Evolutionary conservation across 2,888 invertebrate species (phyloP), one percentile per base, ranked within the genome.

Genomic region (Bombyx huttoni): DNA sequence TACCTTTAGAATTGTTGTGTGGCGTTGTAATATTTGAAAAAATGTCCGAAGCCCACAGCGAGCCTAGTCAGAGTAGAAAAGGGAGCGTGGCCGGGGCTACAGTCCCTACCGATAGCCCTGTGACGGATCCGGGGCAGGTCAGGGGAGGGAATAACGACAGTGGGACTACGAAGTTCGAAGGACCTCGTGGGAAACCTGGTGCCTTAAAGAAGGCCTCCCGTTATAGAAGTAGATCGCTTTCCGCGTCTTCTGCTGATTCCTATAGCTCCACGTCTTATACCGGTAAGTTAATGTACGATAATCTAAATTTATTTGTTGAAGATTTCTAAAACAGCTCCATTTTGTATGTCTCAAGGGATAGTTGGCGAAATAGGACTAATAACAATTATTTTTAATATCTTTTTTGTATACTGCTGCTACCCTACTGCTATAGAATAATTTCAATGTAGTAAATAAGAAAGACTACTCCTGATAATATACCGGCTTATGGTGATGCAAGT

Each of bases 221-320:
- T 51, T 96, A 97, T 75, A 90, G 97, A 52, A 97, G 96, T 74
- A 91, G 98, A 57, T 97, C 97, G 0, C 89, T 97, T 33, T 98
- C 98, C 10, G 97, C 97, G 5, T 97, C 97, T 8, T 98, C 98
- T 46, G 96, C 96, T 52, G 98, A 98, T 81, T 97, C 97, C 24
- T 98, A 97, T 86, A 97, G 97, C 81, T 97, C 97, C 62, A 91
- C 91, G 13, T 91, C 91, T 0, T 91, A 91, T 63, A 91, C 91
- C 46, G 91, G 91, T 83, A 56, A 80, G 86, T 71, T 3, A 40
- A 40, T 10, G 7, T 40, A 12, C 6, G 12, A 40, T 5, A 40
- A 12, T 5, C 3, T 40, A 0, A 3, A 10, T 40, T 40, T 40
- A 10, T 40, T 12, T 40, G 40, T 40, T 8, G 3, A 24, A 24